Evolutionary conservation across 2,113 vertebrate species (phyloP).

Genomic region (Seriola dumerili): DNA sequence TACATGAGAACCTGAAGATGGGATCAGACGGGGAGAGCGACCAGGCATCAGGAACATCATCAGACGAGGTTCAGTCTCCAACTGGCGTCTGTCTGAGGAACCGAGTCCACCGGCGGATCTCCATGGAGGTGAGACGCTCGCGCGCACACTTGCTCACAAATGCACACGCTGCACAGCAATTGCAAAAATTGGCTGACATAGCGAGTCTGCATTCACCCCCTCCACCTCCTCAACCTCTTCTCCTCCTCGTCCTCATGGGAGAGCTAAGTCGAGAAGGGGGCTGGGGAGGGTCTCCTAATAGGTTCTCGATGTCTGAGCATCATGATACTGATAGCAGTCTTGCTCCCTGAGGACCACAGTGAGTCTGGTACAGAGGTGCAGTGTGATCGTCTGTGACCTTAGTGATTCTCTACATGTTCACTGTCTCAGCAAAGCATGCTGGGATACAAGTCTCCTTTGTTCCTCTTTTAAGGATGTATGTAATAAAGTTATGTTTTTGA

Average conservation of each 20-base stretch:
- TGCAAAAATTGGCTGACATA: not conserved
- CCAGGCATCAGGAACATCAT: slow-evolving; percentile 98
- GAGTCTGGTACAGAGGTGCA: slow-evolving; percentile 29
- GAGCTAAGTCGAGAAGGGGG: not conserved
- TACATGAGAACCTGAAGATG: slow-evolving; percentile 99
- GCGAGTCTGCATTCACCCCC: not conserved
- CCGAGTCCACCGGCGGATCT: slow-evolving; percentile 94
- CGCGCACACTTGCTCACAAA: not conserved
- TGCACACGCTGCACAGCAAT: not conserved
- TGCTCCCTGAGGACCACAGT: slow-evolving; percentile 38
- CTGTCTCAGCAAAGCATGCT: slow-evolving; percentile 6
- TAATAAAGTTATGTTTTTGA: not conserved
- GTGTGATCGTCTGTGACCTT: slow-evolving; percentile 23
- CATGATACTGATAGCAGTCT: slow-evolving; percentile 44
- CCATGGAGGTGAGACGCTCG: slow-evolving; percentile 92
- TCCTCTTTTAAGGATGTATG: not conserved
- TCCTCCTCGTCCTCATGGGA: slow-evolving; percentile 20
- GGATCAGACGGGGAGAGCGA: slow-evolving; percentile 99
- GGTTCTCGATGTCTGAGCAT: slow-evolving; percentile 40
- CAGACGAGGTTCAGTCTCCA: slow-evolving; percentile 98
- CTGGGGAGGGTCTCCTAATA: slow-evolving; percentile 23
- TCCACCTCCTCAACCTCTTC: not conserved
- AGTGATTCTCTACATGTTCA: slow-evolving; percentile 20
- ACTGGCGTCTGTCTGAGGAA: slow-evolving; percentile 97
- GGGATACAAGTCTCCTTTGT: slow-evolving; percentile 26